Percentiles rank a stretch among this genome's conserved stretches.
Conservation (phyloP, 2,888 invertebrate species). For the Aleiodes testaceus region DNA sequence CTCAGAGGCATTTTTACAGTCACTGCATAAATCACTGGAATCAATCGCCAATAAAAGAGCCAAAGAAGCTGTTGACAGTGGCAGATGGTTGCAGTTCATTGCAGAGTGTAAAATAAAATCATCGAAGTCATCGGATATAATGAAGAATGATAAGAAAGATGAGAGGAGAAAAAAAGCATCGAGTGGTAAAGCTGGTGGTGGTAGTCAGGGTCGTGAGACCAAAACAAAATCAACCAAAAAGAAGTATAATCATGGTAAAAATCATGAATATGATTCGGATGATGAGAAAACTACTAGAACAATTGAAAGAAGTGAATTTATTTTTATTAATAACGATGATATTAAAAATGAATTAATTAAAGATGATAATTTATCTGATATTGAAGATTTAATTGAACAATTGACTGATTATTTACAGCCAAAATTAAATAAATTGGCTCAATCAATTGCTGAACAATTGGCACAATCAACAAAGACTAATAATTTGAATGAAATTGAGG, state of each 20-base stretch:
- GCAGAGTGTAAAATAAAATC: constrained; percentile 78
- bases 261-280: constrained; percentile 80
- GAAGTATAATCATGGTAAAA: constrained; percentile 77
- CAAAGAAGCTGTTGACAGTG: constrained; percentile 80
- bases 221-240: constrained; percentile 96
- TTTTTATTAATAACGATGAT: constrained; percentile 80
- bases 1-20: constrained; percentile 77
- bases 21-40: constrained; percentile 80
- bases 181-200: constrained; percentile 92
- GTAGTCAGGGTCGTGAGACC: constrained; percentile 94
- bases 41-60: constrained; percentile 80
- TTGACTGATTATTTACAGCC: constrained; percentile 82
- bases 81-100: constrained; percentile 81
- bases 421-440: constrained; percentile 81
- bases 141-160: constrained; percentile 81
- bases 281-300: constrained; percentile 75
- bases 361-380: constrained; percentile 76
- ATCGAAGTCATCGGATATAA: constrained; percentile 58
- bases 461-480: constrained; percentile 78
- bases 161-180: constrained; percentile 91
- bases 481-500: constrained; percentile 75
- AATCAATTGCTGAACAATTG: constrained; percentile 81
- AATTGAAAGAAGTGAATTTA: constrained; percentile 75
- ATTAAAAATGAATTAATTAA: constrained; percentile 78
- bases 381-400: constrained; percentile 81